These are phyloP conservation scores for Schizaphis graminum DNA, from an alignment of 2,888 invertebrate species.

Conservation along the genomic window DNA sequence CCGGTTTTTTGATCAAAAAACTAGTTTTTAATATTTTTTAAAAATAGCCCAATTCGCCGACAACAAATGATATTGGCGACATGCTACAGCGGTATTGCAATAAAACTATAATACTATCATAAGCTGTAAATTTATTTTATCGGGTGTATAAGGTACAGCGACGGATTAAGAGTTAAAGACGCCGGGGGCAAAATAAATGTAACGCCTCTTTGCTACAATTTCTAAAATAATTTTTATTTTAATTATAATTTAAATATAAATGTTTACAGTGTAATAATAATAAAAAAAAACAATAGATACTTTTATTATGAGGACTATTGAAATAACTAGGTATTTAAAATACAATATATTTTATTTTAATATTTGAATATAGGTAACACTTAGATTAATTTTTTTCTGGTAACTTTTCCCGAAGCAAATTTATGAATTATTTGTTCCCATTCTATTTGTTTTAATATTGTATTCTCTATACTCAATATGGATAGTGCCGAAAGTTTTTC, in stretches of 20 bases:
- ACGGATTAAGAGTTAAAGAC: too few species aligned
- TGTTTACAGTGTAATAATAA: not conserved
- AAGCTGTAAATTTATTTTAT: too few species aligned
- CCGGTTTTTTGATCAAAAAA: too few species aligned
- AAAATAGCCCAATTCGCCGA: too few species aligned
- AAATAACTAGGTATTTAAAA: not conserved
- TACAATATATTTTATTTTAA: not conserved
- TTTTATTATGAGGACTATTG: not conserved
- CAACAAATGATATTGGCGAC: too few species aligned
- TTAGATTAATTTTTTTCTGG: not conserved
- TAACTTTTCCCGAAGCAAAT: slow-evolving; percentile 4
- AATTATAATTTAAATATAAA: not conserved
- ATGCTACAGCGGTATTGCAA: too few species aligned
- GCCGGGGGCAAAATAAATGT: not conserved
- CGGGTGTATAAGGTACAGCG: too few species aligned
- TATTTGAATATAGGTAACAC: not conserved
- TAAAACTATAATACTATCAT: too few species aligned
- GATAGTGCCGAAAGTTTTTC: slow-evolving; percentile 6
- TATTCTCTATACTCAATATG: not conserved
- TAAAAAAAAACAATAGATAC: not conserved
- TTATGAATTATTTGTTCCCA: slow-evolving; percentile 11
- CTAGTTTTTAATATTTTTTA: too few species aligned
- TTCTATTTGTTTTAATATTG: slow-evolving; percentile 13
- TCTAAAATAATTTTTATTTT: too few species aligned
- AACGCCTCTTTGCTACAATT: not conserved